Evolutionary conservation across 2,888 invertebrate genomes (phyloP), one percentile per base, ranked within the genome.

Genomic region (Augiades crinisus): DNA sequence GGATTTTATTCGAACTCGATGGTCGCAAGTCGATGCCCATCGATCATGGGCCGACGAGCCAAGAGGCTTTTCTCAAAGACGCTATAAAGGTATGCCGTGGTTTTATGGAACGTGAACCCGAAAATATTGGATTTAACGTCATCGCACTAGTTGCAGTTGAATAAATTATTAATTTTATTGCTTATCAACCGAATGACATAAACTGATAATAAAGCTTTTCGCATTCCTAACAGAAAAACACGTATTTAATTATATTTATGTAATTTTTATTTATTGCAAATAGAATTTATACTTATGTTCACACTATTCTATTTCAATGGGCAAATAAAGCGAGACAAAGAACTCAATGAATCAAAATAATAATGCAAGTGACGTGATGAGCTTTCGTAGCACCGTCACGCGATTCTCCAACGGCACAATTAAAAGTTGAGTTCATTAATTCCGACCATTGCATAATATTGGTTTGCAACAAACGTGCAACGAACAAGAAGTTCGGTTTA

Each of bases 91-190:
- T 98, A 10, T 96, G 97, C 77, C 93, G 93, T 63, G 91, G 94
- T 67, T 98, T 96, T 72, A 97, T 98, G 90, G 92, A 92, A 37
- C 91, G 95, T 51, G 96, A 98, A 78, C 96, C 97, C 0, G 93
- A 95, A 46, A 95, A 97, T 71, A 90, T 97, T 53, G 94, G 95
- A 65, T 98, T 98, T 75, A 96, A 95, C 47, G 92, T 98, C 44
- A 93, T 97, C 72, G 98, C 98, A 38, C 90, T 98, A 41, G 91
- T 94, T 54, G 91, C 92, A 34, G 71, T 90, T 47, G 65, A 75
- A 50, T 79, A 67, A 70, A 36, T 37, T 22, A 8, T 8, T 22
- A 8, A 19, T 16, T 27, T 43, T 41, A 12, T 17, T 37, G 5
- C n/a, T 17, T 43, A 21, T n/a, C n/a, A 6, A n/a, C 27, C 7